Conservation (phyloP, 1,140 invertebrate species). For the Megathymus violae region DNA sequence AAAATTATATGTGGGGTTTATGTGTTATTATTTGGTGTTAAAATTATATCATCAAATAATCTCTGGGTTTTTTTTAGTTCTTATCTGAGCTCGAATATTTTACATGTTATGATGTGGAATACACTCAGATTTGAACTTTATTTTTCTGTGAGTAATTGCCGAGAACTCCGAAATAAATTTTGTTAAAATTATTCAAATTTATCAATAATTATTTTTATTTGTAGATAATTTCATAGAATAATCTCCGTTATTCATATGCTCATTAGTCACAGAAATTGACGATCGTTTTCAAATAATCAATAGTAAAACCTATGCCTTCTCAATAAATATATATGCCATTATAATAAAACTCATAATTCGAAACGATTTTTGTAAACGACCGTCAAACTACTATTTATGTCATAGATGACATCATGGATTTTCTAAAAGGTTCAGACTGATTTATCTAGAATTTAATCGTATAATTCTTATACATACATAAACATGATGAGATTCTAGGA, state of each 20-base stretch:
- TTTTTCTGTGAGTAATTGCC: constrained; percentile 19
- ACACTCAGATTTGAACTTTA: constrained; percentile 1
- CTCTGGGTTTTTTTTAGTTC: neutral
- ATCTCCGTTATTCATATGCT: too few species aligned
- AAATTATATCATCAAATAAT: neutral
- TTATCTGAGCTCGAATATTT: constrained; percentile 3
- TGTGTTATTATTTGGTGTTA: constrained; percentile 3
- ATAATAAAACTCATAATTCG: neutral
- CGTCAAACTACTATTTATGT: constrained; percentile 11
- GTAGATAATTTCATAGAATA: too few species aligned
- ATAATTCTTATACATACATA: constrained; percentile 1
- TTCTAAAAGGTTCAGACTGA: constrained; percentile 35
- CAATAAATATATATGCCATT: constrained; percentile 4
- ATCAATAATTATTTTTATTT: too few species aligned
- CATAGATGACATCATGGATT: constrained; percentile 43
- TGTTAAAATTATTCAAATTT: too few species aligned
- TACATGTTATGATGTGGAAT: neutral
- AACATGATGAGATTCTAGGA: constrained; percentile 47
- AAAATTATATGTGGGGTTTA: constrained; percentile 12
- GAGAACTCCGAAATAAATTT: neutral
- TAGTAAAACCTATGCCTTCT: neutral
- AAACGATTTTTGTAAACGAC: constrained; percentile 15
- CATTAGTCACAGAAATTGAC: constrained; percentile 23
- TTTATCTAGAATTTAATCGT: constrained; percentile 13
- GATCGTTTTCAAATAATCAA: constrained; percentile 5